Evolutionary conservation across 2,888 invertebrate genomes (phyloP), one percentile per base, ranked within the genome.

Genomic region (Steinernema hermaphroditum): DNA sequence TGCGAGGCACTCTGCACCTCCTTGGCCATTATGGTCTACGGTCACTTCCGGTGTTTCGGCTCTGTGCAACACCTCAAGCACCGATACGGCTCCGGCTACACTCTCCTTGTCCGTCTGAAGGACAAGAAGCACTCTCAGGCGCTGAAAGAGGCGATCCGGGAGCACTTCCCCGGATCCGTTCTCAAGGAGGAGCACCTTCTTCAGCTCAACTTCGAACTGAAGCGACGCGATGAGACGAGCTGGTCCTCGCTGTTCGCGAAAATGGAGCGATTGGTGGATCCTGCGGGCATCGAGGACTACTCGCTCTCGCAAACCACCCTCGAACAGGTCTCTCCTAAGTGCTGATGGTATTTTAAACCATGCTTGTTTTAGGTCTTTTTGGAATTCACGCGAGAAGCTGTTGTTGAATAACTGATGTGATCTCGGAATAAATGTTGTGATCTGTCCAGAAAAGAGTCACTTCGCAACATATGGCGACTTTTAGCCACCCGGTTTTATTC

Each of bases 281-380:
- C 70, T 2, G 54, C 78, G 1, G 78, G 76, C 16, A 76, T 90
- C 44, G 89, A 89, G 83, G 93, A 93, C 86, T 93, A 93, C 87
- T 91, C 91, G 54, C 91, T 93, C 70, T 91, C 91, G 72, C 93
- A 93, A 87, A 92, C 93, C 0, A 92, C 92, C 0, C 88, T 93
- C 41, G 93, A 93, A 87, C 92, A 93, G 88, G 91, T 93, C 22
- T 22, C 19, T 70, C 12, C 43, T 69, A 19, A 22, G 22, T n/a
- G n/a, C 2, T 12, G 22, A 34, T 1, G 14, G 19, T 12, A 1
- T 29, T 27, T 22, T 68, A 19, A n/a, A 1, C 14, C 19, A 4
- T 2, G 14, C 4, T 49, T 4, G 27, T 74, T 69, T 6, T 50
- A 78, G 77, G 76, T 78, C n/a, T 79, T 79, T 72, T 62, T 79